Conservation (phyloP, 2,113 vertebrate species). For the Greenwoodochromis staneri region DNA sequence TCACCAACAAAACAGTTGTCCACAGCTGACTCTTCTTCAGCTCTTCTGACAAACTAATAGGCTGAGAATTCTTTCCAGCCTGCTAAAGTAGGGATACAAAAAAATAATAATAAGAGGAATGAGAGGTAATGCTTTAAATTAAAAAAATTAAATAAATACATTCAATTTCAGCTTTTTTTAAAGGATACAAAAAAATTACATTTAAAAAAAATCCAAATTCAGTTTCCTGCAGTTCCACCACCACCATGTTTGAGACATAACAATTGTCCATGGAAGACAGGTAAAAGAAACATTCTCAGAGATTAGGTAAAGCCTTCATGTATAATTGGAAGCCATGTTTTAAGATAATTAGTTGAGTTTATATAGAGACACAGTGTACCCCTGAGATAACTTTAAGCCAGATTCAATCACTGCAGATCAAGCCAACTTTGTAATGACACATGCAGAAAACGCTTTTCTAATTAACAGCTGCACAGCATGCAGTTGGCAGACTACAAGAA, state of each 20-base stretch:
- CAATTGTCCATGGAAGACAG: background rate
- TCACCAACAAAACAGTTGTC: conserved; percentile 81
- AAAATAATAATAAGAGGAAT: background rate
- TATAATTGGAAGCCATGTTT: background rate
- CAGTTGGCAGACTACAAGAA: background rate
- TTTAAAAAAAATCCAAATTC: background rate
- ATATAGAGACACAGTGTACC: background rate
- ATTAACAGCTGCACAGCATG: background rate
- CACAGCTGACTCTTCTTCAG: conserved; percentile 87
- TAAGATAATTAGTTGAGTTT: conserved; percentile 27
- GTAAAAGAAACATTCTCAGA: background rate
- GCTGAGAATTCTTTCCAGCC: conserved; percentile 3
- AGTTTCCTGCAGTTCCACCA: background rate
- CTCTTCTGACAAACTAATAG: conserved; percentile 61
- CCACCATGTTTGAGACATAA: background rate
- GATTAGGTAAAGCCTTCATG: background rate
- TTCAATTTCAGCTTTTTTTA: background rate
- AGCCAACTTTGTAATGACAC: background rate
- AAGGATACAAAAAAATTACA: background rate
- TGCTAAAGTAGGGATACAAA: background rate
- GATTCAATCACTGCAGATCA: conserved; percentile 26
- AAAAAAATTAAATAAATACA: background rate
- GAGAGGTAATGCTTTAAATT: accelerated
- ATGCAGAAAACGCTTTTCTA: background rate
- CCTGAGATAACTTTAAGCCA: conserved; percentile 12